These are phyloP conservation scores for Melinaea marsaeus DNA, from an alignment of 2,888 invertebrate genomes.

Conservation along the genomic window DNA sequence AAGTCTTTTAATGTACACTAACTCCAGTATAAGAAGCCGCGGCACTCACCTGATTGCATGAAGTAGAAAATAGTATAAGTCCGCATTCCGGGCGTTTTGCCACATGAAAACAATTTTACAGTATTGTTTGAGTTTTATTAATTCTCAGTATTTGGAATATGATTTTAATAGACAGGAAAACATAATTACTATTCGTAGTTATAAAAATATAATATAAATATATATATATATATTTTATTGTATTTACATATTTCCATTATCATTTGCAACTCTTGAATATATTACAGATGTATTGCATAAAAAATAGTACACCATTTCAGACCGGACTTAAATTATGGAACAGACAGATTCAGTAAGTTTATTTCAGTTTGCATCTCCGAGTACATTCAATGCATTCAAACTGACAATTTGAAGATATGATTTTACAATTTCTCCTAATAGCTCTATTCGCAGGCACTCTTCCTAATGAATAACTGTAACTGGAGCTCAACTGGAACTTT, in stretches of 20 bases:
- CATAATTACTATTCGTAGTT: background rate
- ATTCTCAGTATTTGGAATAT: conserved; percentile 11
- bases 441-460: background rate
- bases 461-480: background rate
- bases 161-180: conserved; percentile 1
- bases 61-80: conserved; percentile 41
- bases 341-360: background rate
- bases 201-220: no score
- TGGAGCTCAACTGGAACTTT: no score
- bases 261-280: no score
- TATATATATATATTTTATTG: no score
- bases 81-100: conserved; percentile 59
- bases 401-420: conserved; percentile 3
- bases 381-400: background rate
- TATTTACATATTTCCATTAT: no score
- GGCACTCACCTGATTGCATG: conserved; percentile 35
- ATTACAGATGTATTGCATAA: no score
- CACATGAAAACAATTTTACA: conserved; percentile 51
- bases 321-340: background rate
- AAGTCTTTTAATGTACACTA: conserved; percentile 36
- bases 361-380: background rate
- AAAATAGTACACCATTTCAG: background rate
- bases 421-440: conserved; percentile 1
- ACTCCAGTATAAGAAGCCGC: conserved; percentile 30
- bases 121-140: conserved; percentile 14